Evolutionary conservation across 2,888 invertebrate genomes (phyloP), one percentile per base, ranked within the genome.

Genomic region (Penaeus monodon): DNA sequence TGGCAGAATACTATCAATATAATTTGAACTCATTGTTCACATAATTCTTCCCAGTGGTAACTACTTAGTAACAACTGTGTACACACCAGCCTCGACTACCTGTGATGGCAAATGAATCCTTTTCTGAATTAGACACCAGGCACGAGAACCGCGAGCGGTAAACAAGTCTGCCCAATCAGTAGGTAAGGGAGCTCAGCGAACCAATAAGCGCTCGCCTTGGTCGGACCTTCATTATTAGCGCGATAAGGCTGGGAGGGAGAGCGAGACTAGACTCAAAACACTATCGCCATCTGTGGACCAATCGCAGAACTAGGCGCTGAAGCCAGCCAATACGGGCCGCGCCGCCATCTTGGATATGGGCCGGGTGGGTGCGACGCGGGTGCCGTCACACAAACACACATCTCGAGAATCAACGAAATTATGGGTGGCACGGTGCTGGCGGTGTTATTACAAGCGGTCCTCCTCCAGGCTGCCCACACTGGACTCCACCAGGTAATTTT

Each of bases 81-180:
- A 90, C 88, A 89, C 89, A 89, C 89, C 84, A 89, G 86, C 85
- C 87, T 88, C 90, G 86, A 90, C 90, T 90, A 90, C 90, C 90
- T 90, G 90, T 90, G 90, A 90, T 90, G 87, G 90, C 88, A 90
- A 90, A 90, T 90, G 90, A 90, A 90, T 90, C 90, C 90, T 90
- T 90, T 90, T 90, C 90, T 88, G 90, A 90, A 90, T 90, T 90
- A 90, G 90, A 90, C 90, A 88, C 88, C 86, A 84, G 87, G 88
- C 86, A 85, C 85, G 88, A 85, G 85, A 88, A 88, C 86, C 88
- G 73, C 84, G 87, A 81, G 88, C 90, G 90, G 90, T 90, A 90
- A 90, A 90, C 90, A 90, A 88, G 88, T 90, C 90, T 90, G 88
- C 88, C 90, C 90, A 90, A 90, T 90, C 90, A 90, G 90, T 90